These are phyloP conservation scores for Gorsachius goisagi DNA, from an alignment of 2,113 vertebrate species.

Conservation along the genomic window DNA sequence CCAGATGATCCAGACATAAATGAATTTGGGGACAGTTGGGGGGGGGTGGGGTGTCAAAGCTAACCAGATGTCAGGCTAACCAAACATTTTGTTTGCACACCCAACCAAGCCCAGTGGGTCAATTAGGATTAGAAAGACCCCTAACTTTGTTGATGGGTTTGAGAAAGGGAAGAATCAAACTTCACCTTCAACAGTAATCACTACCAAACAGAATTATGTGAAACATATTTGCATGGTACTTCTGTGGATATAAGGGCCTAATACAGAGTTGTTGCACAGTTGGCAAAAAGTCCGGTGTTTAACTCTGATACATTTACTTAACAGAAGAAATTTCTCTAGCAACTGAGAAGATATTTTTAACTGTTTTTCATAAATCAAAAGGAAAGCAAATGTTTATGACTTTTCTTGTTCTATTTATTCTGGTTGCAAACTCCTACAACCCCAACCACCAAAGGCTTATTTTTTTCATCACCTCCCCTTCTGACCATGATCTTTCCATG, in stretches of 20 bases:
- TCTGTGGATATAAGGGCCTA: not conserved
- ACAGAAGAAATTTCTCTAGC: not conserved
- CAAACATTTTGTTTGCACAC: not conserved
- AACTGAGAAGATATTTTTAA: not conserved
- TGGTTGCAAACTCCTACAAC: not conserved
- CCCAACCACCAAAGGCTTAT: not conserved
- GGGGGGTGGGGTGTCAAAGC: not conserved
- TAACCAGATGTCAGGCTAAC: not conserved
- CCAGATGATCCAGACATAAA: conserved; percentile 21
- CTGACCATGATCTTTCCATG: not conserved
- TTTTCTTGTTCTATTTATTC: not conserved
- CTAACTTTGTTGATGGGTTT: not conserved
- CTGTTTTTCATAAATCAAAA: not conserved
- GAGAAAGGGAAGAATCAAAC: not conserved
- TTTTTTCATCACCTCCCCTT: not conserved
- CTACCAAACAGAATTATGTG: not conserved
- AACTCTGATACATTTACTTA: not conserved
- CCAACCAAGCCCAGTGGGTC: not conserved
- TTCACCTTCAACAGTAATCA: not conserved
- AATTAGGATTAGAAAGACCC: not conserved
- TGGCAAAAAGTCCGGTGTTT: not conserved
- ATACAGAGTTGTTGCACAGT: not conserved
- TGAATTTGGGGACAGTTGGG: not conserved
- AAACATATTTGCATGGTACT: not conserved
- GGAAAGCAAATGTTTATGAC: not conserved